Base-by-base conservation (phyloP, 1,140 invertebrate species). In the Tetramorium simillimum region DNA sequence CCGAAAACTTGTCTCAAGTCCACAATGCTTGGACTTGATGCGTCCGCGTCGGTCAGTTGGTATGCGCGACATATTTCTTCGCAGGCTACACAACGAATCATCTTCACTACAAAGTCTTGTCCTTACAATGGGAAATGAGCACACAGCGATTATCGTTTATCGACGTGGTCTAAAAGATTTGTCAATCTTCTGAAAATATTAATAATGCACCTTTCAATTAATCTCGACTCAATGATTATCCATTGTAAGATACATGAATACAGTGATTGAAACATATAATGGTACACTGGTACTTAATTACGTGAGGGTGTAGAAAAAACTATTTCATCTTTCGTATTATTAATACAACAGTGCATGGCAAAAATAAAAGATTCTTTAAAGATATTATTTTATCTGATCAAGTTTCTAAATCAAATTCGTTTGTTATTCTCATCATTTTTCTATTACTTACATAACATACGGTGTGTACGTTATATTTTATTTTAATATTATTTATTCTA, bases 11-110 rank as follows among this genome's bases (percentile, higher is more conserved):
- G 89, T 91, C 85, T 70, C 28, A 18, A 62, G 40, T 51, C 63
- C 69, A 92, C 91, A 92, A 92, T 89, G 88, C 86, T 62, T 77
- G 33, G 78, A 58, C 84, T 91, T 88, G 69, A 91, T 90, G 3
- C 33, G 33, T 5, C 0, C 24, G 90, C 88, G 88, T 75, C 77
- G 37, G 40, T 60, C 72, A 63, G 37, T 89, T 85, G 78, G 86
- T 85, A 89, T 91, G 90, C 82, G 49, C 81, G 78, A 65, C 88
- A 43, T 91, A 85, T 88, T 88, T 89, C 76, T 70, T 65, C 53
- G 33, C 40, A 14, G 62, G n/a, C 16, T 53, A 49, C 60, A 16
- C 75, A 91, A 90, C 75, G 58, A 89, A 86, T 85, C 60, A 58
- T 88, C 85, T 65, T 21, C 4, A 60, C n/a, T 24, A 9, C 63